Evolutionary conservation across 2,888 invertebrate species (phyloP).

Genomic region (Magallana nippona): DNA sequence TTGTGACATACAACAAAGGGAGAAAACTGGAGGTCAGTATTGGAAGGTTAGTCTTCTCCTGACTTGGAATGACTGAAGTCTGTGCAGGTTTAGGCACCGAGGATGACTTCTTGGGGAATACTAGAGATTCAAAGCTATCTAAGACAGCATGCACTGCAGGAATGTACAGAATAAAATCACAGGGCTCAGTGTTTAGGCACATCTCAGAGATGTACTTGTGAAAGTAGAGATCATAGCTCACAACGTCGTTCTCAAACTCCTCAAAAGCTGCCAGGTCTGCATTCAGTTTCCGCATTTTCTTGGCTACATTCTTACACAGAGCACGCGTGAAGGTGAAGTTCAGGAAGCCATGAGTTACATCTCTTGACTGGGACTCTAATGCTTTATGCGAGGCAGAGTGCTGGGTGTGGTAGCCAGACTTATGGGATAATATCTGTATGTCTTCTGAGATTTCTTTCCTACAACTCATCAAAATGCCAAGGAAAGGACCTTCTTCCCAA

Average conservation of each 20-base stretch:
- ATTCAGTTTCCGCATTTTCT: slow-evolving; percentile 82
- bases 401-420: slow-evolving; percentile 52
- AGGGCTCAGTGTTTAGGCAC: slow-evolving; percentile 88
- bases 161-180: slow-evolving; percentile 87
- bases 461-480: slow-evolving; percentile 79
- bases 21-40: slow-evolving; percentile 63
- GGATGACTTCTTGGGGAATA: slow-evolving; percentile 10
- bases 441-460: slow-evolving; percentile 76
- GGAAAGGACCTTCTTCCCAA: slow-evolving; percentile 76
- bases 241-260: slow-evolving; percentile 47
- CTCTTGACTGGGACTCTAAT: slow-evolving; percentile 56
- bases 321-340: slow-evolving; percentile 86
- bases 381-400: slow-evolving; percentile 51
- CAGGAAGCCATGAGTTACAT: slow-evolving; percentile 80
- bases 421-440: slow-evolving; percentile 71
- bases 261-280: slow-evolving; percentile 61
- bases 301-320: slow-evolving; percentile 86
- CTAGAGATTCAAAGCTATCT: slow-evolving; percentile 79
- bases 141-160: slow-evolving; percentile 83
- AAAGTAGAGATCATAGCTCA: slow-evolving; percentile 63
- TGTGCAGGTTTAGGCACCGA: slow-evolving; percentile 28
- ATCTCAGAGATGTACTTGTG: slow-evolving; percentile 88
- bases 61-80: slow-evolving; percentile 28
- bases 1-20: slow-evolving; percentile 82
- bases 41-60: slow-evolving; percentile 48